phyloP scores from a whole-genome alignment of 1,140 invertebrate genomes.

The Monochamus saltuarius region DNA sequence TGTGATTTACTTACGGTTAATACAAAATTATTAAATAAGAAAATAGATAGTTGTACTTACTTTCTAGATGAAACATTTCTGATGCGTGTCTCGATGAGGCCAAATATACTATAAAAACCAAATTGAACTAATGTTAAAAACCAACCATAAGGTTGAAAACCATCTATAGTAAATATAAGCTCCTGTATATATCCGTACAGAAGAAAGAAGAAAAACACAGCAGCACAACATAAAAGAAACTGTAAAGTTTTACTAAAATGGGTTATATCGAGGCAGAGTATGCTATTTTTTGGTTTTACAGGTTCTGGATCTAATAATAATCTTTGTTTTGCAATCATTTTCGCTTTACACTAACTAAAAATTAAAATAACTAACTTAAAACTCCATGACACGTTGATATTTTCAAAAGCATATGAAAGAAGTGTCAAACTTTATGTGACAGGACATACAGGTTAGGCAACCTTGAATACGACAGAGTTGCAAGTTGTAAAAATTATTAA shows the following conservation, averaged over 20 bases:
- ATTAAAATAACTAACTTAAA: too few relatives aligned
- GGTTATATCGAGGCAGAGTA: conserved; percentile 75
- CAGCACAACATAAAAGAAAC: conserved; percentile 73
- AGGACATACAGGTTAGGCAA: too few relatives aligned
- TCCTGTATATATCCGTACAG: conserved; percentile 93
- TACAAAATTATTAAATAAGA: too few relatives aligned
- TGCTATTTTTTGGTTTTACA: conserved; percentile 55
- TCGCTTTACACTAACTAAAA: too few relatives aligned
- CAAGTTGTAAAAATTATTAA: too few relatives aligned
- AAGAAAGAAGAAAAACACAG: conserved; percentile 86
- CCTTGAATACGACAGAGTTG: too few relatives aligned
- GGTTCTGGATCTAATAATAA: conserved; percentile 31
- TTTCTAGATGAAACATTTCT: conserved; percentile 65
- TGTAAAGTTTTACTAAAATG: conserved; percentile 66
- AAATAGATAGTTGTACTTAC: conserved; percentile 55
- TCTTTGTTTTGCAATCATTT: not conserved
- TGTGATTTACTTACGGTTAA: too few relatives aligned
- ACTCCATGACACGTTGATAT: conserved; percentile 23
- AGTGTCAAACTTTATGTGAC: too few relatives aligned
- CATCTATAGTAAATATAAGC: conserved; percentile 85
- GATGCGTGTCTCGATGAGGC: conserved; percentile 71
- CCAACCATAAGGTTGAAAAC: conserved; percentile 87
- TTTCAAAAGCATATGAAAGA: conserved; percentile 4
- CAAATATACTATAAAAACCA: conserved; percentile 80
- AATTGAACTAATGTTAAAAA: conserved; percentile 93